Percentiles rank a stretch among this genome's conserved stretches.
Evolutionary conservation across 2,797 vertebrate genomes (phyloP).

Genomic region (Limosa lapponica): DNA sequence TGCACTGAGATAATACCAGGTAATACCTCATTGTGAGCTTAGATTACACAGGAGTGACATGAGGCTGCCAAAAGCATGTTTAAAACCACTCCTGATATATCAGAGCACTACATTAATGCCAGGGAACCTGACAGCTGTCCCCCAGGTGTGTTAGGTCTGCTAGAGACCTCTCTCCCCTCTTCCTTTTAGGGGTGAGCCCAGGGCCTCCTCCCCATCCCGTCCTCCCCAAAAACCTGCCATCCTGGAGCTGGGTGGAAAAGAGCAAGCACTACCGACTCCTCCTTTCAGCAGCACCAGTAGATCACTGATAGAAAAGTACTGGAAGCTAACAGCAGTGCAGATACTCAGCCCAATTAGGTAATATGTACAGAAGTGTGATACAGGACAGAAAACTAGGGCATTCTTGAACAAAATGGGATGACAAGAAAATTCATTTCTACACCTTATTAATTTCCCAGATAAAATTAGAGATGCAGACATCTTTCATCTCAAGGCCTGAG

Average conservation of each 20-base stretch:
- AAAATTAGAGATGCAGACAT: not conserved
- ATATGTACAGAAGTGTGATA: not conserved
- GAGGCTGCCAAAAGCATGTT: not conserved
- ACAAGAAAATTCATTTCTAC: not conserved
- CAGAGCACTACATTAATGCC: not conserved
- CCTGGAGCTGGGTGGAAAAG: not conserved
- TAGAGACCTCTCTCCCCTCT: not conserved
- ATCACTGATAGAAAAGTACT: not conserved
- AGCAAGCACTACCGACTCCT: not conserved
- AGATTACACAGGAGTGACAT: not conserved
- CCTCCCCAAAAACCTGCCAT: not conserved
- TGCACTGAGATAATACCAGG: not conserved
- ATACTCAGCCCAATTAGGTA: not conserved
- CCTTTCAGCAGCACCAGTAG: not conserved
- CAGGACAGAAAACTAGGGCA: not conserved
- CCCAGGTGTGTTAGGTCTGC: not conserved
- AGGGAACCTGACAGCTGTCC: not conserved
- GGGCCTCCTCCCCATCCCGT: not conserved
- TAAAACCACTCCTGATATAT: not conserved
- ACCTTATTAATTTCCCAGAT: not conserved
- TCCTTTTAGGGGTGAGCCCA: not conserved
- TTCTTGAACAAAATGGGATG: not conserved
- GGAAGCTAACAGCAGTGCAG: not conserved
- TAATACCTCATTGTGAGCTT: not conserved
- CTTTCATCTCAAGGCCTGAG: not conserved